A percentile compares a stretch with the other conserved stretches of the same genome.
phyloP scores from a whole-genome alignment of 2,888 invertebrate genomes.

The Cistogaster globosa region DNA sequence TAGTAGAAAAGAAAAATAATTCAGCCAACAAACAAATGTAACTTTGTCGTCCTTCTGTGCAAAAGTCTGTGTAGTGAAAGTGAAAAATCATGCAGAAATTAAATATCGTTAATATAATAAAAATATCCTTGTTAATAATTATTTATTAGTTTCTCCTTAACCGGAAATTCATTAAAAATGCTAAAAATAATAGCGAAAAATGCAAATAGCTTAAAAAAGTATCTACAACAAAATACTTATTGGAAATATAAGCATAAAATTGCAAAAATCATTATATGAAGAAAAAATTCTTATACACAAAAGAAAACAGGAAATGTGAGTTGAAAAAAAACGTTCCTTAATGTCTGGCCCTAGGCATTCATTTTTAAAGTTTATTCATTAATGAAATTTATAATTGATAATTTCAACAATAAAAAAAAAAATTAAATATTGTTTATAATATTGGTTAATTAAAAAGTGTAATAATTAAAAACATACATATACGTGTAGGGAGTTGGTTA shows the following conservation, averaged over 20 bases:
- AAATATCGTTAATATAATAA: conserved; percentile 45
- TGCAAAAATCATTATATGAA: conserved; percentile 47
- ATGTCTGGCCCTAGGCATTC: conserved; percentile 12
- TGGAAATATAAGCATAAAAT: conserved; percentile 10
- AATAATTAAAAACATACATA: conserved; percentile 7
- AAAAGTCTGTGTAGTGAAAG: conserved; percentile 64
- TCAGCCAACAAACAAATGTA: conserved; percentile 54
- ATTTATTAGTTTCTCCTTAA: conserved; percentile 3
- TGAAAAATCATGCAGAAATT: conserved; percentile 54
- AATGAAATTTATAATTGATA: not conserved
- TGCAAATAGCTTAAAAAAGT: conserved; percentile 16
- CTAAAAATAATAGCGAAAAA: conserved; percentile 4
- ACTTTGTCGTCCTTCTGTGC: conserved; percentile 61
- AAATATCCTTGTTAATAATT: conserved; percentile 2
- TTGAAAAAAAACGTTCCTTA: conserved; percentile 31
- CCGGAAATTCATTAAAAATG: conserved; percentile 13
- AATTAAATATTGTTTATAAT: conserved; percentile 1
- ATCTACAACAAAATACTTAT: conserved; percentile 9
- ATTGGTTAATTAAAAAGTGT: not conserved
- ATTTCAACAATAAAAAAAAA: not conserved
- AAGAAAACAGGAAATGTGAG: conserved; percentile 47
- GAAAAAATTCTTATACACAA: conserved; percentile 66
- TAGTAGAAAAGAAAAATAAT: conserved; percentile 11
- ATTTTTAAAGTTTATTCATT: not conserved
- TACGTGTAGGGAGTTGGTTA: conserved; percentile 62